Evolutionary conservation across 2,888 invertebrate species (phyloP), one percentile per base, ranked within the genome.

Genomic region (Candidula unifasciata): DNA sequence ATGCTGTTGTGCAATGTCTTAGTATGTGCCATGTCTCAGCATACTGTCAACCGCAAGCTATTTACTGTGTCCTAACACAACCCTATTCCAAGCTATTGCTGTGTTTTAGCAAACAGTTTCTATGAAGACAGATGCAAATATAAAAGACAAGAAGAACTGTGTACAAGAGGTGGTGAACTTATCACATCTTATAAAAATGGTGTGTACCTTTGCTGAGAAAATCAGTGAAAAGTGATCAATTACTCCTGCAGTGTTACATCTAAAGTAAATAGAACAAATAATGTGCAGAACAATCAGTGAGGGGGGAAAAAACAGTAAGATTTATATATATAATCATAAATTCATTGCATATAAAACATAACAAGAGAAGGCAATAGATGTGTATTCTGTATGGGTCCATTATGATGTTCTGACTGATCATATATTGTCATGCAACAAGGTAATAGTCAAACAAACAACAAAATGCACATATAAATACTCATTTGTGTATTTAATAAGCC

Each of bases 321-420:
- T n/a, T n/a, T n/a, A 73, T 73, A 73, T 74, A 82, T 73, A 73
- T 18, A 69, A 82, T 27, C 57, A 82, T 74, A n/a, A 60, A 74
- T 82, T 30, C 44, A 52, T 82, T 82, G 73, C 73, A 73, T 74
- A 74, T 60, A 37, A 68, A 82, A 82, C 82, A 82, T 82, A 82
- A 82, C 82, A 82, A 82, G 69, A 71, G 73, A 82, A 82, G 82
- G 82, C 82, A 82, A 74, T 82, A 73, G 2, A 73, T 33, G 73
- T 57, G 54, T 73, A 24, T 71, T 71, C 35, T 35, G n/a, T 73
- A 60, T 30, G 73, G 64, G 52, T 73, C 8, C 60, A 66, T 68
- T 30, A 52, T 33, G 37, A 52, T 68, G 52, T 37, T 79, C 52
- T 64, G 24, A 35, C 33, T 64, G 24, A 78, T 37, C 57, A 16